Conservation (phyloP, 2,888 invertebrate species). For the Acrobasis repandana region DNA sequence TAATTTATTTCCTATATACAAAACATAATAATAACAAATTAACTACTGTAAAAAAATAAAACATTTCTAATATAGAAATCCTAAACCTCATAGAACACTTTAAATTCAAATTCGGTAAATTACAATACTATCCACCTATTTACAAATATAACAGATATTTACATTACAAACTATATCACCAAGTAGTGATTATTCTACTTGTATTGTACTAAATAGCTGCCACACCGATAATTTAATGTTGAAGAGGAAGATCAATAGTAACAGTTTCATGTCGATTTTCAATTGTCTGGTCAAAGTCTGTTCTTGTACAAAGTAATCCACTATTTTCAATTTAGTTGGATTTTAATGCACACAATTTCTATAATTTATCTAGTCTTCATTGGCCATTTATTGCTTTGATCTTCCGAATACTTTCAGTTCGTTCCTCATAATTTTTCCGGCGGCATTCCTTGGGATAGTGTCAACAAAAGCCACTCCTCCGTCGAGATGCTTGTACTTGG, state of each 20-base stretch:
- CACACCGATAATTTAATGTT: too few species aligned
- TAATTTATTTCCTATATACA: conserved; percentile 18
- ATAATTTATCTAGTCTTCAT: not conserved
- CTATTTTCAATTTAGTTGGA: too few species aligned
- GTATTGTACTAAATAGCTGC: not conserved
- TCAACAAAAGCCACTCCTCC: conserved; percentile 88
- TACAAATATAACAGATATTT: conserved; percentile 24
- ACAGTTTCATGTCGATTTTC: too few species aligned
- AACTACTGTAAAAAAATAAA: conserved; percentile 21
- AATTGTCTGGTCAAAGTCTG: too few species aligned
- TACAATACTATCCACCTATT: conserved; percentile 22
- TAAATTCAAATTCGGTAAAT: not conserved
- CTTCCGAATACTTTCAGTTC: conserved; percentile 82
- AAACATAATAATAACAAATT: conserved; percentile 20
- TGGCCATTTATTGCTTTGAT: conserved; percentile 34
- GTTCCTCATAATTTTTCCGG: conserved; percentile 90
- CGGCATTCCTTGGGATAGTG: conserved; percentile 87
- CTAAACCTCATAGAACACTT: conserved; percentile 12
- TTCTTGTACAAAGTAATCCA: too few species aligned
- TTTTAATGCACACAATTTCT: conserved; percentile 3
- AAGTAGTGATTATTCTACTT: not conserved
- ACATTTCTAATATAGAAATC: conserved; percentile 21
- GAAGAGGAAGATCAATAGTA: too few species aligned
- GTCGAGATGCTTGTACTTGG: conserved; percentile 87
- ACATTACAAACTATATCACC: conserved; percentile 36